These are phyloP conservation scores for Sphinx pinastri DNA, from an alignment of 2,888 invertebrate species.

Conservation along the genomic window DNA sequence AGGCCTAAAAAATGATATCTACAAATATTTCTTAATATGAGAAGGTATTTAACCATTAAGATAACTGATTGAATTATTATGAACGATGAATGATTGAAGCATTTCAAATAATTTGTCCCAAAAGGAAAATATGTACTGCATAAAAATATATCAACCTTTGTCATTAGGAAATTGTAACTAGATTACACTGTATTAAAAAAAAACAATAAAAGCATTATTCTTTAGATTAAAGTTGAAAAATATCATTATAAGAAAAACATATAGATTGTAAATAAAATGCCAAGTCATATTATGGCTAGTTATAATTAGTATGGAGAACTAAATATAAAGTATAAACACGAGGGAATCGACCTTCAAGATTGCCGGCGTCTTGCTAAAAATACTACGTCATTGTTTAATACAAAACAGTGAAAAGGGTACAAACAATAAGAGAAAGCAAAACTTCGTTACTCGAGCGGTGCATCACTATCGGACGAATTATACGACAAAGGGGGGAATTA, in stretches of 20 bases:
- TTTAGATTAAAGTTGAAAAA: neutral
- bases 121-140: too few species aligned
- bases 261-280: constrained; percentile 4
- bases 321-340: constrained; percentile 37
- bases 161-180: too few species aligned
- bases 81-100: too few species aligned
- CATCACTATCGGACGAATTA: constrained; percentile 44
- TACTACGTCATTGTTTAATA: constrained; percentile 33
- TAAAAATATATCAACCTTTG: too few species aligned
- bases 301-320: constrained; percentile 21
- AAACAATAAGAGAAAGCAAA: constrained; percentile 35
- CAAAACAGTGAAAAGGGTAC: constrained; percentile 54
- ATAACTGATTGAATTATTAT: too few species aligned
- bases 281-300: constrained; percentile 13
- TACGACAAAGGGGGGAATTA: constrained; percentile 58
- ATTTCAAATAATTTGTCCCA: too few species aligned
- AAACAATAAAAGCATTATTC: too few species aligned
- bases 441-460: constrained; percentile 39
- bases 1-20: too few species aligned
- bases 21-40: too few species aligned
- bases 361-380: constrained; percentile 33
- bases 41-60: too few species aligned
- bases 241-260: neutral
- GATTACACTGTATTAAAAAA: too few species aligned
- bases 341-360: constrained; percentile 40